Conservation (phyloP, 92 coral and sea anemone species). For the Umimayanthus kanabou region DNA sequence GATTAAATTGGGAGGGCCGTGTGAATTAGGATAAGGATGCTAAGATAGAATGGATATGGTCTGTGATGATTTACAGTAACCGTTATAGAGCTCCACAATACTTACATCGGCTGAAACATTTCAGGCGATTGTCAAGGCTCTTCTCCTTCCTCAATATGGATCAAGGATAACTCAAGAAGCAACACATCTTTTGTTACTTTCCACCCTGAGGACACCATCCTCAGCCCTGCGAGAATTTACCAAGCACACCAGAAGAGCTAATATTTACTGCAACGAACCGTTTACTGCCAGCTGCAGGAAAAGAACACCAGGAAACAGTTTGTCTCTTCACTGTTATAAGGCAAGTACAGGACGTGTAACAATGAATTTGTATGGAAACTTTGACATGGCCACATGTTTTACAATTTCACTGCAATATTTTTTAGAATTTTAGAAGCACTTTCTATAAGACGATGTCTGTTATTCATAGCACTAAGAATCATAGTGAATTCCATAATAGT, state of each 20-base stretch:
- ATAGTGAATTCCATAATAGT: neutral
- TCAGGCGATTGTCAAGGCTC: constrained; percentile 5
- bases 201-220: neutral
- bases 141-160: neutral
- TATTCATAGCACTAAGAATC: neutral
- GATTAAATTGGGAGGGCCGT: neutral
- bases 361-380: neutral
- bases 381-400: neutral
- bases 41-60: neutral
- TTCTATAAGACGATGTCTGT: neutral
- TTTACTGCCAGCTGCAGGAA: constrained; percentile 9
- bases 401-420: neutral
- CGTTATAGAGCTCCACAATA: neutral
- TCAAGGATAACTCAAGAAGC: neutral
- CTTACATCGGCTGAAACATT: neutral
- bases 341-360: neutral
- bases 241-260: neutral
- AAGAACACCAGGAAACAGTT: neutral
- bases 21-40: neutral
- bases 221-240: neutral
- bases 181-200: neutral
- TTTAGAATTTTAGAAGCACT: neutral
- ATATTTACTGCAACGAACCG: neutral
- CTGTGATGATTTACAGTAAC: neutral
- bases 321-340: neutral